Evolutionary conservation across 2,113 vertebrate species (phyloP), one percentile per base, ranked within the genome.

Genomic region (Spheniscus mendiculus): DNA sequence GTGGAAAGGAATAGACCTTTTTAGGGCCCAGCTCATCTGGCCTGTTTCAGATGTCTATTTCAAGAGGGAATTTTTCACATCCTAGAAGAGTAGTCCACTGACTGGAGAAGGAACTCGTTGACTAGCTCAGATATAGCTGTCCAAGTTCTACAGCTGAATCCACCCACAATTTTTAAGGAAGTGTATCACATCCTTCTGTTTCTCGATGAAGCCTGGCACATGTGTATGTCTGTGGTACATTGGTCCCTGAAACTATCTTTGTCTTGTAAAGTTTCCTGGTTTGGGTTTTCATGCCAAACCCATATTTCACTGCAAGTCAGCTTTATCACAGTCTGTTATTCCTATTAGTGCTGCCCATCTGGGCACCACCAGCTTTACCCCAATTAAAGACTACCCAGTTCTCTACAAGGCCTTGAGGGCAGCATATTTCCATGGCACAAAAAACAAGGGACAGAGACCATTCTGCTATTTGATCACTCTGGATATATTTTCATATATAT

Each of bases 51-150:
- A 85, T 67, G 38, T 72, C 82, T 96, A 85, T 97, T 94, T 95
- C 62, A 90, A 89, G 92, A 94, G 42, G 49, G 32, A 86, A 49
- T 13, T n/a, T 96, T 97, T 97, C 93, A 94, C 93, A 94, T 78
- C 29, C 82, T 70, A 26, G 36, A 83, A 87, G 83, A 84, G 69
- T 7, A 96, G 87, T 72, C 95, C 87, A 90, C 82, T 85, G 40
- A 76, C 53, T 85, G 36, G 40, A 83, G 78, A 87, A 90, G 42
- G 34, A 94, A 94, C 78, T 91, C 15, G 26, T 79, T 91, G 62
- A 84, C 47, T 89, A 79, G 32, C 84, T 88, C 34, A 93, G 50
- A 49, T 93, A 73, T 85, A 82, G 74, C 40, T 96, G 84, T 80
- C 95, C 65, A 1, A 38, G 44, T 69, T 69, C 40, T 91, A 80